These are phyloP conservation scores for Cheiracanthium punctorium DNA, from an alignment of 2,888 invertebrate species.

Conservation along the genomic window DNA sequence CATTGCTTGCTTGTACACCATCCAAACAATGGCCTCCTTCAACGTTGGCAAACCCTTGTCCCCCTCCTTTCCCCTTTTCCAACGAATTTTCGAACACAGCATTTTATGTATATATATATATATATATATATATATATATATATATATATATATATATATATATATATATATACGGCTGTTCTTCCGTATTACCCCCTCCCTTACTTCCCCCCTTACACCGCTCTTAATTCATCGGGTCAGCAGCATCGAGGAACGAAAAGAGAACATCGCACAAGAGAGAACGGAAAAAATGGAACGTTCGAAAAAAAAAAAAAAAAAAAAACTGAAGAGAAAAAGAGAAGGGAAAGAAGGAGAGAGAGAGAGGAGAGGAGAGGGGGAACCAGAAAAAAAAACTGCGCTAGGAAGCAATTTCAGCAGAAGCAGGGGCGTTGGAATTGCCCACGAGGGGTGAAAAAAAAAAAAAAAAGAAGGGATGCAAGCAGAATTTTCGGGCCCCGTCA, in stretches of 20 bases:
- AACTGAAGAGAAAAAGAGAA: conserved; percentile 9
- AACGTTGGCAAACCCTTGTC: not conserved
- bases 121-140: too few relatives aligned
- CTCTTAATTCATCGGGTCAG: conserved; percentile 61
- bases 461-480: conserved; percentile 6
- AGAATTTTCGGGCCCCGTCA: conserved; percentile 57
- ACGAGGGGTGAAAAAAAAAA: conserved; percentile 6
- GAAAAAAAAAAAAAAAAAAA: conserved; percentile 22
- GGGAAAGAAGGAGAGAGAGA: conserved; percentile 6
- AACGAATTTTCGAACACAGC: conserved; percentile 14
- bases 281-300: not conserved
- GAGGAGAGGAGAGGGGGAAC: conserved; percentile 3
- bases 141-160: too few relatives aligned
- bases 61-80: not conserved
- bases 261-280: not conserved
- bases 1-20: conserved; percentile 12
- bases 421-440: conserved; percentile 39
- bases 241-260: conserved; percentile 18
- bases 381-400: conserved; percentile 53
- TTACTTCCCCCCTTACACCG: not conserved
- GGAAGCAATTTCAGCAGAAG: conserved; percentile 55
- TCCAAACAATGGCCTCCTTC: conserved; percentile 17
- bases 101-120: not conserved
- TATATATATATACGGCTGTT: too few relatives aligned
- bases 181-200: not conserved